Conservation (phyloP, 2,113 vertebrate species). For the Polypterus bichir region DNA sequence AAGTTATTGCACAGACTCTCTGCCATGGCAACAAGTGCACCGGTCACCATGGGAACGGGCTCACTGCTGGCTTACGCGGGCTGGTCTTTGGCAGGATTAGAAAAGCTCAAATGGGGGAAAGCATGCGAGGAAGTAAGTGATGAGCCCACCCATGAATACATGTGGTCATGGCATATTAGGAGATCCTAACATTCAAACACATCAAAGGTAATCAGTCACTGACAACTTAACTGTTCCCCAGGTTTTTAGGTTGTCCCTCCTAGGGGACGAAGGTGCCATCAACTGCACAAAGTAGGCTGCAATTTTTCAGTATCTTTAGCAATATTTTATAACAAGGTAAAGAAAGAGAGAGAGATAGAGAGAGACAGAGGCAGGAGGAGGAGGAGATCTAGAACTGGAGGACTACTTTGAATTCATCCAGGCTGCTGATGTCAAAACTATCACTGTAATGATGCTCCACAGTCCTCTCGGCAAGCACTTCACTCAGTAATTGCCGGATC, state of each 20-base stretch:
- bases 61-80: background rate
- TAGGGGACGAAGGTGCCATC: too few species aligned
- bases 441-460: background rate
- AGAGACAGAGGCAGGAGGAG: background rate
- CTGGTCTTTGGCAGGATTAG: too few species aligned
- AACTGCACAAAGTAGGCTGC: too few species aligned
- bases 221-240: too few species aligned
- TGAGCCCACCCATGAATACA: too few species aligned
- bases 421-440: background rate
- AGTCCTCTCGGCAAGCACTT: background rate
- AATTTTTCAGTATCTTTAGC: too few species aligned
- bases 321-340: background rate
- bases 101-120: too few species aligned
- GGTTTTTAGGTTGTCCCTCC: too few species aligned
- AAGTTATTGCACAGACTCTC: conserved; percentile 27
- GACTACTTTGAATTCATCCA: background rate
- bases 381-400: background rate
- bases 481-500: background rate
- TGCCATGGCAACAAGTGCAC: conserved; percentile 18
- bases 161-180: too few species aligned
- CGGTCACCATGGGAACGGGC: conserved; percentile 52
- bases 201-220: too few species aligned
- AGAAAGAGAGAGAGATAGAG: background rate
- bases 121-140: too few species aligned
- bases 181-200: too few species aligned